Evolutionary conservation across 2,113 vertebrate genomes (phyloP).

Genomic region (Indicator indicator): DNA sequence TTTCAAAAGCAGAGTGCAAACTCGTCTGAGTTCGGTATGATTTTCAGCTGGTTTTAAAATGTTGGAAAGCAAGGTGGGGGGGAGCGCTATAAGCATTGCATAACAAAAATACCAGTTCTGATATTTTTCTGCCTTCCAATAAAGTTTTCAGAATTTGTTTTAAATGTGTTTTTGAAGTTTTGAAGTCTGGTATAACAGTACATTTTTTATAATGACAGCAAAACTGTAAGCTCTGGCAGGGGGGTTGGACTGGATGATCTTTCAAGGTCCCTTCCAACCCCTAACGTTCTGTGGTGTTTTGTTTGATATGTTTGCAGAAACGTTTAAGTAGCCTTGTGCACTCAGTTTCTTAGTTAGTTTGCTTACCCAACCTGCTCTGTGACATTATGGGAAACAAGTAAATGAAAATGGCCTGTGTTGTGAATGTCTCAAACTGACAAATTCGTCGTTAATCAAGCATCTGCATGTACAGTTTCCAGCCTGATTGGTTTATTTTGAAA

Average conservation of each 20-base stretch:
- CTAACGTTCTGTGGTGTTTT: too few relatives aligned
- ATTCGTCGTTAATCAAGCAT: not conserved
- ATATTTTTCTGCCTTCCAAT: not conserved
- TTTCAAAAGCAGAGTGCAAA: not conserved
- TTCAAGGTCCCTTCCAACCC: too few relatives aligned
- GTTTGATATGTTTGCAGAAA: not conserved
- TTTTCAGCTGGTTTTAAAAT: not conserved
- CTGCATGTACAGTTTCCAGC: not conserved
- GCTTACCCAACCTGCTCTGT: fast-evolving
- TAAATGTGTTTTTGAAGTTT: not conserved
- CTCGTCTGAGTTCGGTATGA: fast-evolving
- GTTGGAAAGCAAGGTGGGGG: not conserved
- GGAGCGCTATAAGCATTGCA: not conserved
- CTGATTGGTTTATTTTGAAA: not conserved
- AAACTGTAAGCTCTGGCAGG: too few relatives aligned
- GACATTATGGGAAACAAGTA: not conserved
- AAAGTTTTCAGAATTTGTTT: not conserved
- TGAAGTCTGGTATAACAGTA: not conserved
- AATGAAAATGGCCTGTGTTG: not conserved
- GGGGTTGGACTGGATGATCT: too few relatives aligned
- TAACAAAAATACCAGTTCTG: not conserved
- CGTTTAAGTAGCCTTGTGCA: not conserved
- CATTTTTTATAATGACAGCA: not conserved
- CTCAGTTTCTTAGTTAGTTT: not conserved
- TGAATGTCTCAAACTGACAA: not conserved